Evolutionary conservation across 2,113 vertebrate species (phyloP).

Genomic region (Rutilus rutilus): DNA sequence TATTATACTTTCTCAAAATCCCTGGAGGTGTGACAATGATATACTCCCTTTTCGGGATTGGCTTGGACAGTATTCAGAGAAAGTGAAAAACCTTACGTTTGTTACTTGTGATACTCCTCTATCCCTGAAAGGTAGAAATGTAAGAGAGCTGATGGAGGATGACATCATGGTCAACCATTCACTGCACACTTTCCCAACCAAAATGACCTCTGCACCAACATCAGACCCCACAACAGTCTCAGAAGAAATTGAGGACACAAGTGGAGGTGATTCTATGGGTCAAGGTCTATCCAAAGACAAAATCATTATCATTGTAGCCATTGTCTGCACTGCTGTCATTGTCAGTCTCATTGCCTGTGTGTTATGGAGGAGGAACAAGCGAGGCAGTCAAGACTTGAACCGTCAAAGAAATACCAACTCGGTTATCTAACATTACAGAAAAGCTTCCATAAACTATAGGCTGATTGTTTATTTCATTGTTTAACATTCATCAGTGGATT

Average conservation of each 20-base stretch:
- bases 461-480: not conserved
- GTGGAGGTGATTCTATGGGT: constrained; percentile 44
- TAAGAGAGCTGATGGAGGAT: constrained; percentile 67
- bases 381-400: constrained; percentile 62
- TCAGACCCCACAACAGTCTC: constrained; percentile 58
- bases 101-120: constrained; percentile 78
- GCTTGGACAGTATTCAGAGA: constrained; percentile 75
- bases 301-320: constrained; percentile 61
- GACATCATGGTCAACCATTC: constrained; percentile 52
- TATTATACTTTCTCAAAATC: constrained; percentile 84
- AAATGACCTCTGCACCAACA: constrained; percentile 56
- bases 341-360: constrained; percentile 62
- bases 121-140: constrained; percentile 62
- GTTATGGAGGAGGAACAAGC: constrained; percentile 69
- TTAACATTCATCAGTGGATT: not conserved
- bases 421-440: constrained; percentile 11
- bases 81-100: constrained; percentile 71
- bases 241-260: constrained; percentile 46
- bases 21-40: constrained; percentile 86
- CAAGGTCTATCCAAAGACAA: constrained; percentile 4
- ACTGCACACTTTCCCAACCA: constrained; percentile 52
- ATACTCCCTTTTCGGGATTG: constrained; percentile 84
- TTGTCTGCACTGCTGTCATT: constrained; percentile 67
- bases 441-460: not conserved
- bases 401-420: constrained; percentile 30